A percentile compares a stretch with the other conserved stretches of the same genome.
Conservation (phyloP, 2,113 vertebrate genomes). For the Brachyhypopomus gauderio region DNA sequence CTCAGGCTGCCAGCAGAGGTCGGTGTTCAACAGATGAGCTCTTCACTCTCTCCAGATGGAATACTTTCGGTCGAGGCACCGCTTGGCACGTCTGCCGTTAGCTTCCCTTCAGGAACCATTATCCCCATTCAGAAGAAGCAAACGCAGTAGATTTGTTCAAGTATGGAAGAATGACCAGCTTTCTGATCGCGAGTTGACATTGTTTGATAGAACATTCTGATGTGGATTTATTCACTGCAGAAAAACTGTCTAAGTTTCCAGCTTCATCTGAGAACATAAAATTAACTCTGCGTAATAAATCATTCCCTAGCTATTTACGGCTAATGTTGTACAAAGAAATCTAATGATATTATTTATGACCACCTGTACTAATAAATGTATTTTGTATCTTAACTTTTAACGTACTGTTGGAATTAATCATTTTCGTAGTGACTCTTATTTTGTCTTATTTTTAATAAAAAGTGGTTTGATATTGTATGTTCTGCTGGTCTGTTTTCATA, state of each 20-base stretch:
- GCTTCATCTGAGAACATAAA: not conserved
- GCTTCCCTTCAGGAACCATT: slow-evolving; percentile 20
- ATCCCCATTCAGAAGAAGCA: slow-evolving; percentile 44
- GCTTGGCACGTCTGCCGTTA: not conserved
- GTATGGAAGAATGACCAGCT: not conserved
- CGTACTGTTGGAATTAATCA: not conserved
- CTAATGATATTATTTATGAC: not conserved
- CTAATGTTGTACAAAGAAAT: no score
- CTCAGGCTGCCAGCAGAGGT: slow-evolving; percentile 41
- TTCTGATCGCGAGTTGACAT: not conserved
- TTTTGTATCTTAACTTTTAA: not conserved
- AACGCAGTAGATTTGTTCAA: slow-evolving; percentile 1
- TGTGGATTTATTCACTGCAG: no score
- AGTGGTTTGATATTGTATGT: not conserved
- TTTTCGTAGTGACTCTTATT: not conserved
- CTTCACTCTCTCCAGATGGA: slow-evolving; percentile 40
- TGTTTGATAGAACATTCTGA: no score
- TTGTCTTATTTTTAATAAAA: not conserved
- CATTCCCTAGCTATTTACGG: no score
- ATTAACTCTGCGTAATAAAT: not conserved
- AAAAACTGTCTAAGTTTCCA: not conserved
- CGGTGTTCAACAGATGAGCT: slow-evolving; percentile 37
- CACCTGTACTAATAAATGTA: not conserved
- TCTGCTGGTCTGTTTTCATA: not conserved
- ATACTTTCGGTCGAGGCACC: slow-evolving; percentile 45